Evolutionary conservation across 2,797 vertebrate genomes (phyloP), one percentile per base, ranked within the genome.

Genomic region (Bradypodion ventrale): DNA sequence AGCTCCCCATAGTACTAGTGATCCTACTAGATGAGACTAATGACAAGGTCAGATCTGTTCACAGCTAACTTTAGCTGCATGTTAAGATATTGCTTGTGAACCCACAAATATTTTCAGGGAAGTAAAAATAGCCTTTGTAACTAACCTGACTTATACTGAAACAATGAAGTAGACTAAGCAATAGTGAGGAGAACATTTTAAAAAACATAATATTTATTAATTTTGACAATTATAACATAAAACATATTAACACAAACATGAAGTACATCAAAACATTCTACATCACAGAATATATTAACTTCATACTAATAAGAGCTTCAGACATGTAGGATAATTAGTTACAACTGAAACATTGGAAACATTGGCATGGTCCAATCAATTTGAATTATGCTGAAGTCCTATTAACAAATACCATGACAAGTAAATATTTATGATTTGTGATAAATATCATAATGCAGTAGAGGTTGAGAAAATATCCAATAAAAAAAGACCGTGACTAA

Each of bases 101-200:
- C 15, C 32, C 65, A 52, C 12, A 42, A 56, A 9, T 10, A 2
- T 83, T 66, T 75, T 19, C 35, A 42, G 16, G 37, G 35, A 42
- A 40, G 82, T 59, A 49, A 23, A 63, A 59, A 7, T 37, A 25
- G 49, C 52, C 42, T 42, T 27, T n/a, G 3, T 66, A 52, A 19
- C 27, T 75, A 56, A 68, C 35, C 19, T 32, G 46, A 66, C 25
- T 66, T 68, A 56, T 4, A 83, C 63, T 59, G 49, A 23, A 92
- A 82, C 59, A 88, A 89, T 75, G 5, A 25, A 1, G 25, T 73
- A 87, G 52, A 72, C 35, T 87, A 88, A 90, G 88, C 15, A 7
- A 15, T 80, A 68, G 80, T n/a, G 52, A 56, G 52, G 52, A 56
- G 52, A 56, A 56, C n/a, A n/a, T n/a, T n/a, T n/a, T n/a, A n/a